Evolutionary conservation across 2,797 vertebrate species (phyloP), one percentile per base, ranked within the genome.

Genomic region (Chanos chanos): DNA sequence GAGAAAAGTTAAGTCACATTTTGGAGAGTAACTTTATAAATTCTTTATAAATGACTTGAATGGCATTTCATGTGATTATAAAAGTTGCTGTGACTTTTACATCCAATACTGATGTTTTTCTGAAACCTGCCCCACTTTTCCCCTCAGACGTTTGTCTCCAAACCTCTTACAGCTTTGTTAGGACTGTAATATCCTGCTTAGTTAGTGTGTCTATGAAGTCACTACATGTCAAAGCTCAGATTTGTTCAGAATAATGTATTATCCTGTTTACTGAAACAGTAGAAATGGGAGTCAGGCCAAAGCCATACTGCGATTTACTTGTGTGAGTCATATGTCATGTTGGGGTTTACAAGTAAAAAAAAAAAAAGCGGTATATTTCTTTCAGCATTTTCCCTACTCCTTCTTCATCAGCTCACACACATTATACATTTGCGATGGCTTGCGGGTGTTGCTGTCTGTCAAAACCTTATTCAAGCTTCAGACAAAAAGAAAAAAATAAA

Each of bases 351-450:
- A 24, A 33, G 21, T 12, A 49, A 30, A 37, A 21, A 40, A 72
- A 40, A 55, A 64, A 58, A 59, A 18, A 41, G 66, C 72, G 72
- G 68, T 74, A 56, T 72, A 50, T 70, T 66, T 64, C 44, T 57
- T 34, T 50, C 41, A 37, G 41, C 45, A 44, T 64, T 21, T 53
- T 57, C 41, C 31, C 16, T 41, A 28, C 50, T 8, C 8, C 13
- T 53, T 18, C 55, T 41, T 68, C 45, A 60, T 63, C 28, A 24
- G 40, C 27, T 62, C 31, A 25, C 57, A 34, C 40, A 2, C 25
- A 36, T 13, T 27, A 40, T 19, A 48, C 25, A 39, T 22, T 9
- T 47, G 48, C 28, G 13, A 39, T 47, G 58, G 40, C 61, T 21
- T 19, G 33, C 48, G 54, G 53, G 47, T 22, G 63, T 63, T 27